phyloP scores from a whole-genome alignment of 2,888 invertebrate genomes.

The Graphium colonna region DNA sequence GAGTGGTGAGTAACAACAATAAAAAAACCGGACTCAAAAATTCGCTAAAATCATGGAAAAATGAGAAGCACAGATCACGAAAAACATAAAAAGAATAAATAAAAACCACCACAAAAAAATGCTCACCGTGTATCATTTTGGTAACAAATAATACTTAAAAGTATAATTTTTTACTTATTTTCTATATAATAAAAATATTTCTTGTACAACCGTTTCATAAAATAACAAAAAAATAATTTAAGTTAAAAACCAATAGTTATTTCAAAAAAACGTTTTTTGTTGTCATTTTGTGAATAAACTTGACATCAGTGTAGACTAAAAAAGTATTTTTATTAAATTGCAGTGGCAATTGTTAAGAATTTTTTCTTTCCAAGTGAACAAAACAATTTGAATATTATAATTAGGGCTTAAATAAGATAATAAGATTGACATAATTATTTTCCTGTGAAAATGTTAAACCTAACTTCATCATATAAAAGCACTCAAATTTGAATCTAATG shows the following conservation, averaged over 20 bases:
- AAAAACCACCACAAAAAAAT: constrained; percentile 8
- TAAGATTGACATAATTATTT: neutral
- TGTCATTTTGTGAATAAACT: neutral
- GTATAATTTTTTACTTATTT: constrained; percentile 10
- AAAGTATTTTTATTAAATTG: neutral
- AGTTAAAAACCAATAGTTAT: neutral
- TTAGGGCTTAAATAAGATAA: neutral
- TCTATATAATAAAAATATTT: neutral
- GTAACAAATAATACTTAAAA: constrained; percentile 5
- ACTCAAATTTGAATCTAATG: neutral
- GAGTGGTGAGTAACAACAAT: constrained; percentile 35
- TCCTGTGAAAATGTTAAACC: neutral
- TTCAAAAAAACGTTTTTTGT: neutral
- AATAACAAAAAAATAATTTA: neutral
- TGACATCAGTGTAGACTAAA: neutral
- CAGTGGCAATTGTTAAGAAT: neutral
- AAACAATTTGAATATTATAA: neutral
- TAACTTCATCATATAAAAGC: neutral
- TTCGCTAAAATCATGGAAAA: constrained; percentile 4
- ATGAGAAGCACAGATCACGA: constrained; percentile 4
- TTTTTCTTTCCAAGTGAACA: neutral
- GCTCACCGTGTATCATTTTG: neutral
- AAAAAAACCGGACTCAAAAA: constrained; percentile 19
- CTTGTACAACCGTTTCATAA: constrained; percentile 10
- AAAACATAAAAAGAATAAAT: neutral